Conservation (phyloP, 2,888 invertebrate genomes). For the Pollenia amentaria region DNA sequence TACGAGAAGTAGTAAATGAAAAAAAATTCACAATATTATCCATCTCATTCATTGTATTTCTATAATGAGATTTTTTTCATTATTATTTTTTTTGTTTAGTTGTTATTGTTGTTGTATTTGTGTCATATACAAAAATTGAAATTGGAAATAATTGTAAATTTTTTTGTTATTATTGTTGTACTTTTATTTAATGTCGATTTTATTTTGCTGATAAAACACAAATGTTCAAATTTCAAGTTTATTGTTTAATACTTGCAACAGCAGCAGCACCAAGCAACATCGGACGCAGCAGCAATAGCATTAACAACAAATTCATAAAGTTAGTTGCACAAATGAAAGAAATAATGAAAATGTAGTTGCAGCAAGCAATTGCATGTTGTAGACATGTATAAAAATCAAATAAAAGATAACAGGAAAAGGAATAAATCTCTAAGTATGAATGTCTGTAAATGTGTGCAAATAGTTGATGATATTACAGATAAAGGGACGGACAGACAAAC, state of each 20-base stretch:
- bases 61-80: slow-evolving; percentile 64
- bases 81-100: slow-evolving; percentile 31
- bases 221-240: slow-evolving; percentile 74
- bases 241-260: slow-evolving; percentile 66
- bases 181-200: slow-evolving; percentile 65
- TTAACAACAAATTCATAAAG: slow-evolving; percentile 21
- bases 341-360: slow-evolving; percentile 38
- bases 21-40: slow-evolving; percentile 24
- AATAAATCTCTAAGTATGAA: slow-evolving; percentile 25
- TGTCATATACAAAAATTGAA: slow-evolving; percentile 68
- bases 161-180: slow-evolving; percentile 22
- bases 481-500: slow-evolving; percentile 8
- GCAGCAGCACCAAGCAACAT: slow-evolving; percentile 32
- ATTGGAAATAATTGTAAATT: slow-evolving; percentile 70
- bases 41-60: slow-evolving; percentile 58
- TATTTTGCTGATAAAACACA: slow-evolving; percentile 74
- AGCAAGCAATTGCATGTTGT: slow-evolving; percentile 62
- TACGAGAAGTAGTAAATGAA: slow-evolving; percentile 46
- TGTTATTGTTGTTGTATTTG: slow-evolving; percentile 40
- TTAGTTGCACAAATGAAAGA: slow-evolving; percentile 23
- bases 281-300: slow-evolving; percentile 14
- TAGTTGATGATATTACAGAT: slow-evolving; percentile 59
- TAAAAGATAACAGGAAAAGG: slow-evolving; percentile 52
- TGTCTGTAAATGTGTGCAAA: background rate
- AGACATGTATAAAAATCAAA: slow-evolving; percentile 57